Base-by-base conservation (phyloP, 2,888 invertebrate species). In the Rutpela maculata region DNA sequence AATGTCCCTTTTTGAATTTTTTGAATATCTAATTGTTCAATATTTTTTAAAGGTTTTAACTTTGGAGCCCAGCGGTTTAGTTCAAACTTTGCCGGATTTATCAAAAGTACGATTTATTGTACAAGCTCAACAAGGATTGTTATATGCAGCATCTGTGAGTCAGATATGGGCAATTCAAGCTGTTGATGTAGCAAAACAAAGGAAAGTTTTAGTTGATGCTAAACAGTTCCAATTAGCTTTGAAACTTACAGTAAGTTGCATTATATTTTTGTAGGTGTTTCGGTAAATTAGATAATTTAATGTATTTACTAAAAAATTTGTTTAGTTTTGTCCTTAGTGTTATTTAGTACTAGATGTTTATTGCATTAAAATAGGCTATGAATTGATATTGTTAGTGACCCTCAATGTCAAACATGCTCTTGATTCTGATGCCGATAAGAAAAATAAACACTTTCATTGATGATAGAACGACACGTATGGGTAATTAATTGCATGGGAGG, bases 141-240 rank as follows among this genome's bases (percentile, higher is more conserved):
- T 98, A 77, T 98, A 96, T 90, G 94, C 96, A 0, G 96, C 98
- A 0, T 97, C 98, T 0, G 92, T 94, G 60, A 95, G 96, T 63
- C 96, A 97, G 87, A 94, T 99, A 60, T 98, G 97, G 97, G 95
- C 95, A 84, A 92, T 99, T 73, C 94, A 93, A 81, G 92, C 95
- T 0, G 93, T 95, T 7, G 96, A 97, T 81, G 92, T 97, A 80
- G 93, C 94, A 1, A 94, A 94, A 75, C 99, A 99, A 90, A 94
- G 97, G 43, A 93, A 95, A 85, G 94, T 94, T 83, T 91, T 99
- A 67, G 90, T 99, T 12, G 94, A 95, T 82, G 95, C 96, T 83
- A 97, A 98, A 88, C 96, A 98, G 87, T 99, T 98, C 90, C 96
- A 98, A 88, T 91, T 99, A 75, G 99, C 99, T 1, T 92, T 98